phyloP scores from a whole-genome alignment of 2,888 invertebrate genomes.

The Cheilosia scutellata region DNA sequence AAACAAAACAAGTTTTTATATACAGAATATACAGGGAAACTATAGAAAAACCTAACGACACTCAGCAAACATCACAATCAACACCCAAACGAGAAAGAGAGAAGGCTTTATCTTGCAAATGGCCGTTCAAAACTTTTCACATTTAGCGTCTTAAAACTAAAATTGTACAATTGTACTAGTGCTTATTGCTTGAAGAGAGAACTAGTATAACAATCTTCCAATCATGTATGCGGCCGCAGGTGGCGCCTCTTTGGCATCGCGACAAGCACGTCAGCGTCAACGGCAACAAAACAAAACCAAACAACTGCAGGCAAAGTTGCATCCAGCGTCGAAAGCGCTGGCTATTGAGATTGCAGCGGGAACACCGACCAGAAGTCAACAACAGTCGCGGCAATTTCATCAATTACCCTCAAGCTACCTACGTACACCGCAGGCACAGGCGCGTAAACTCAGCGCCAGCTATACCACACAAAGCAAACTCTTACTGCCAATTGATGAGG shows the following conservation, averaged over 20 bases:
- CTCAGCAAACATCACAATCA: constrained; percentile 69
- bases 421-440: constrained; percentile 83
- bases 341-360: constrained; percentile 80
- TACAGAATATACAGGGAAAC: constrained; percentile 70
- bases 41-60: constrained; percentile 47
- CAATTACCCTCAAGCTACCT: constrained; percentile 85
- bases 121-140: constrained; percentile 22
- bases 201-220: constrained; percentile 37
- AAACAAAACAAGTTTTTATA: constrained; percentile 52
- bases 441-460: constrained; percentile 83
- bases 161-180: neutral
- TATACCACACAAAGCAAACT: constrained; percentile 84
- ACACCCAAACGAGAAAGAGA: constrained; percentile 28
- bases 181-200: constrained; percentile 1
- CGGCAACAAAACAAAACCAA: constrained; percentile 85
- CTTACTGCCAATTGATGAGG: constrained; percentile 84
- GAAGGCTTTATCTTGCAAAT: constrained; percentile 19
- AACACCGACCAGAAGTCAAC: constrained; percentile 80
- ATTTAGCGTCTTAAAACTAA: constrained; percentile 11
- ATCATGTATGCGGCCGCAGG: constrained; percentile 95
- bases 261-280: constrained; percentile 89
- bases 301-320: constrained; percentile 85
- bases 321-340: constrained; percentile 82
- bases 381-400: constrained; percentile 85
- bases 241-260: constrained; percentile 93